phyloP scores from a whole-genome alignment of 2,888 invertebrate species.

The Microctonus hyperodae region DNA sequence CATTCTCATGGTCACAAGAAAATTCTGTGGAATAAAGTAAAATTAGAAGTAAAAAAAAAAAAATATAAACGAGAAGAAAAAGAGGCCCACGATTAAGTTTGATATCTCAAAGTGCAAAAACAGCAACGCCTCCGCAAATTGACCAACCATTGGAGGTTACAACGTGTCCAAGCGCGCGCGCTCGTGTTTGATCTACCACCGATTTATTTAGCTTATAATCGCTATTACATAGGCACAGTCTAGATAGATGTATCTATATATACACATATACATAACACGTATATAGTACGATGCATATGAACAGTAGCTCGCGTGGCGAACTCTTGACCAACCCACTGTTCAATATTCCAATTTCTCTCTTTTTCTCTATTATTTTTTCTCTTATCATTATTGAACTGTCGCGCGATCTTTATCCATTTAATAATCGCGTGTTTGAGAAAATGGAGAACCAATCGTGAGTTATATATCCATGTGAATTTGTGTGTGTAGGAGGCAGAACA shows the following conservation, averaged over 20 bases:
- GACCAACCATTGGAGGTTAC: slow-evolving; percentile 37
- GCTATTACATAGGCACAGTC: not conserved
- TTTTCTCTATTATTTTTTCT: not conserved
- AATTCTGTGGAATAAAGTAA: slow-evolving; percentile 17
- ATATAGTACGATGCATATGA: not conserved
- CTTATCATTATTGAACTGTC: slow-evolving; percentile 24
- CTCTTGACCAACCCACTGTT: slow-evolving; percentile 19
- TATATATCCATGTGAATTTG: too few relatives aligned
- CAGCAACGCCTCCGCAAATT: slow-evolving; percentile 38
- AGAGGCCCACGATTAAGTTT: not conserved
- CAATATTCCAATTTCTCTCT: slow-evolving; percentile 23
- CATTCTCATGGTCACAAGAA: not conserved
- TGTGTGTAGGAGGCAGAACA: slow-evolving; percentile 9
- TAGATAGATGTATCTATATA: not conserved
- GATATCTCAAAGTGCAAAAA: not conserved
- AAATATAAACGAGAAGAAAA: not conserved
- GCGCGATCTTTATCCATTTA: slow-evolving; percentile 32
- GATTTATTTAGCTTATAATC: slow-evolving; percentile 29
- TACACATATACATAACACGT: not conserved
- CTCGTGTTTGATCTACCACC: slow-evolving; percentile 35
- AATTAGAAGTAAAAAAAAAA: slow-evolving; percentile 19
- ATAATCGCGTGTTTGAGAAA: slow-evolving; percentile 29
- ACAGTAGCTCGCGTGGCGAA: slow-evolving; percentile 29
- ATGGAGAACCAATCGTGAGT: not conserved
- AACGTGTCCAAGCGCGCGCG: slow-evolving; percentile 28